phyloP scores from a whole-genome alignment of 2,797 vertebrate genomes.

The Stomatorhinus walkeri region DNA sequence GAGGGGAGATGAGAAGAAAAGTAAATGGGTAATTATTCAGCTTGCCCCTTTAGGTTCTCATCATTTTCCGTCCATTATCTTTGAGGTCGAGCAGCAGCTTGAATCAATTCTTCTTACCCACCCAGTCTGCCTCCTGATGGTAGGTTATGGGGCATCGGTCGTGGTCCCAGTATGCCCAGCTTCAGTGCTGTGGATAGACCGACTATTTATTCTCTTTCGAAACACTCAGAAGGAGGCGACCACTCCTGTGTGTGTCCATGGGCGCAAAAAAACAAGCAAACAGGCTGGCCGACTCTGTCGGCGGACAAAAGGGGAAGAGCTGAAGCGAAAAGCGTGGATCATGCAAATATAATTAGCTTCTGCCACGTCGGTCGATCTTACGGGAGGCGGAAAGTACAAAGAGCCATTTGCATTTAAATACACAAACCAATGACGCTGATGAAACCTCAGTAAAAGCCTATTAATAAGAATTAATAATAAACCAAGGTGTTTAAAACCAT shows the following conservation, averaged over 20 bases:
- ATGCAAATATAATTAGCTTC: neutral
- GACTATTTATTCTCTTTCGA: neutral
- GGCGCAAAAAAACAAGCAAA: neutral
- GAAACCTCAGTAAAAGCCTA: neutral
- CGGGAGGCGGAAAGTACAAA: slow-evolving; percentile 1
- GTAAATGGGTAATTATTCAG: neutral
- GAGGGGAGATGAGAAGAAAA: neutral
- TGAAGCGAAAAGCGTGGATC: neutral
- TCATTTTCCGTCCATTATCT: slow-evolving; percentile 40
- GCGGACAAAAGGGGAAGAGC: neutral
- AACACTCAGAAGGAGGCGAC: neutral
- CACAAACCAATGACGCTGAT: neutral
- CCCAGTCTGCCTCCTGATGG: neutral
- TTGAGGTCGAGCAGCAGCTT: slow-evolving; percentile 18
- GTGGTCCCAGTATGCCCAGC: neutral
- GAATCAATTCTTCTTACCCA: slow-evolving; percentile 28
- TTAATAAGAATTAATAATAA: neutral
- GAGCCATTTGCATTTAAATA: neutral
- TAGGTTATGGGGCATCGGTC: slow-evolving; percentile 2
- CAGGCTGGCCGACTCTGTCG: neutral
- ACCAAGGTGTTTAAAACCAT: neutral
- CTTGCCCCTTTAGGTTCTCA: slow-evolving; percentile 2
- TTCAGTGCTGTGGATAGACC: neutral
- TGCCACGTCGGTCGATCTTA: neutral
- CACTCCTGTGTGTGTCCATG: neutral